Conservation (phyloP, 2,797 vertebrate genomes). For the Melanogrammus aeglefinus region DNA sequence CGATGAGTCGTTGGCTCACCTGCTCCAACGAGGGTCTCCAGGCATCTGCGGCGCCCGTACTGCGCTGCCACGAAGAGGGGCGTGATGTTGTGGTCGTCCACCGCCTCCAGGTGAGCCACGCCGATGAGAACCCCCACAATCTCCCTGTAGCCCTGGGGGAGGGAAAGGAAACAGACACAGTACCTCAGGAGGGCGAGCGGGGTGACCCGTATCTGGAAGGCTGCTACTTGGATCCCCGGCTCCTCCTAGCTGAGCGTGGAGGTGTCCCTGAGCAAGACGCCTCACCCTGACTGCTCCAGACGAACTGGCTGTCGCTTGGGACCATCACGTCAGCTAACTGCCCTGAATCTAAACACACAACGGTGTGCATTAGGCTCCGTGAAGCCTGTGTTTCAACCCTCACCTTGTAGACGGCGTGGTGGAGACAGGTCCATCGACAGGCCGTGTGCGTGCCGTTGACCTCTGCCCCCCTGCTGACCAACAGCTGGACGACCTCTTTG, state of each 20-base stretch:
- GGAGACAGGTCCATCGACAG: conserved; percentile 91
- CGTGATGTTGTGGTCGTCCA: conserved; percentile 81
- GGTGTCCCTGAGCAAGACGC: no score
- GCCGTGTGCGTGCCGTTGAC: conserved; percentile 81
- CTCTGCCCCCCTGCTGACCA: conserved; percentile 78
- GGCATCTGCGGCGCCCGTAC: conserved; percentile 79
- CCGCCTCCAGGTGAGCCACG: conserved; percentile 67
- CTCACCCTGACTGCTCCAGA: no score
- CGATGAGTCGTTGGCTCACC: conserved; percentile 54
- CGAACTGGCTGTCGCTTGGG: no score
- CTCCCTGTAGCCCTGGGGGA: conserved; percentile 67
- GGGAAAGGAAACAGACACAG: neutral
- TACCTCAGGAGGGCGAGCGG: no score
- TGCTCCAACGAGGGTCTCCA: conserved; percentile 68
- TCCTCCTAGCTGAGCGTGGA: no score
- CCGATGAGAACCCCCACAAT: conserved; percentile 70
- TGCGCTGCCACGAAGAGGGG: conserved; percentile 84
- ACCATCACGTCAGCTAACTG: no score
- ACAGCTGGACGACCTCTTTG: conserved; percentile 70
- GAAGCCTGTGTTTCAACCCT: neutral
- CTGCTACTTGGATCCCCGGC: no score
- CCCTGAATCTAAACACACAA: no score
- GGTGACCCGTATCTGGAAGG: no score
- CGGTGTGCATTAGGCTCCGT: neutral
- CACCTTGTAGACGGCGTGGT: conserved; percentile 91